Conservation (phyloP, 2,797 vertebrate genomes). For the Poeciliopsis turneri region DNA sequence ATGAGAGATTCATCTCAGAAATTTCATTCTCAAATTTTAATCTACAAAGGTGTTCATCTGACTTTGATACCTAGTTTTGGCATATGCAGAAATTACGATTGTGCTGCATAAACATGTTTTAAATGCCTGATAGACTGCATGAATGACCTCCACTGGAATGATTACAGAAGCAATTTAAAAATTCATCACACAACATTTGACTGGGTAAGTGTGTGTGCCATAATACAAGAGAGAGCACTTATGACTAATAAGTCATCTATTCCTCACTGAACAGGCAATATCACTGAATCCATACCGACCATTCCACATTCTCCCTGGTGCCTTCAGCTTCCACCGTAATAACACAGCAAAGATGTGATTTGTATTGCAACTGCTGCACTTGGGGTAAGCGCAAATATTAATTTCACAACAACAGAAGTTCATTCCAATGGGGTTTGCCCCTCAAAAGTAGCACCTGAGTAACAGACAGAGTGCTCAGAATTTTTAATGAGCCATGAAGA, state of each 20-base stretch:
- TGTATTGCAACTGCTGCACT: slow-evolving; percentile 6
- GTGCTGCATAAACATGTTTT: slow-evolving; percentile 12
- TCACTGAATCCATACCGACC: slow-evolving; percentile 24
- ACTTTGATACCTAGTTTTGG: slow-evolving; percentile 22
- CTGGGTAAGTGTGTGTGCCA: slow-evolving; percentile 24
- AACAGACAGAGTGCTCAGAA: background rate
- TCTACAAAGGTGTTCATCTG: slow-evolving; percentile 17
- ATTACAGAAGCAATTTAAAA: slow-evolving; percentile 40
- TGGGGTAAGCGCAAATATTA: slow-evolving; percentile 3
- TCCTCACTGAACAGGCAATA: slow-evolving; percentile 5
- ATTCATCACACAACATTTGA: slow-evolving; percentile 30
- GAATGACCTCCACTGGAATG: slow-evolving; percentile 42
- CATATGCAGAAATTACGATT: slow-evolving; percentile 30
- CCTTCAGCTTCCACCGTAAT: slow-evolving; percentile 10
- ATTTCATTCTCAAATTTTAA: slow-evolving; percentile 5
- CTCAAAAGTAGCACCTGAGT: background rate
- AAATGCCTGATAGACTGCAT: slow-evolving; percentile 23
- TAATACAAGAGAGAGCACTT: slow-evolving; percentile 48
- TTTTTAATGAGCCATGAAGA: slow-evolving; percentile 39
- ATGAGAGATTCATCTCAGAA: background rate
- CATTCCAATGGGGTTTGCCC: slow-evolving; percentile 7
- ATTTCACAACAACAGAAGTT: slow-evolving; percentile 12
- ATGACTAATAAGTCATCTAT: slow-evolving; percentile 49
- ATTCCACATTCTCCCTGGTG: background rate
- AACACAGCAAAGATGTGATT: slow-evolving; percentile 14